Evolutionary conservation across 1,140 invertebrate species (phyloP), one percentile per base, ranked within the genome.

Genomic region (Lepidurus apus): DNA sequence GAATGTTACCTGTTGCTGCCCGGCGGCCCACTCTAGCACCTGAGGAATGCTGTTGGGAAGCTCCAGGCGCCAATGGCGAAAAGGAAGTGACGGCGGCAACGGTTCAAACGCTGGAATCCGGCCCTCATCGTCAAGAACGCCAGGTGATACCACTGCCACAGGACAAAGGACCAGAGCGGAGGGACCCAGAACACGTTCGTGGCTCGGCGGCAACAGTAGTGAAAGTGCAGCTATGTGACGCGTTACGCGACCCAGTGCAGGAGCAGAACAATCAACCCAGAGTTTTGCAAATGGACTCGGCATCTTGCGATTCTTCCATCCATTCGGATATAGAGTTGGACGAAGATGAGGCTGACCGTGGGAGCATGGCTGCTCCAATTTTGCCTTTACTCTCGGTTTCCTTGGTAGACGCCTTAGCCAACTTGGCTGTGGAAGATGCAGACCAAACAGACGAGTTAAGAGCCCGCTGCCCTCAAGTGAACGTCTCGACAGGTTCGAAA

Each of bases 41-140:
- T 65, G 53, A 65, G 53, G 53, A 65, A 65, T 65, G 53, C 53
- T 65, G 17, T n/a, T 7, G 53, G 53, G 7, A n/a, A 65, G 21
- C 17, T 21, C 17, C 13, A 65, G 21, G 17, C 17, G 53, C 53
- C 53, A 65, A 65, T 65, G 53, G 53, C 17, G 9, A 65, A 3
- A 65, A 65, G 53, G 53, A 65, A 65, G 53, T 65, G 53, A 21
- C 53, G 53, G 53, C 53, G 53, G 17, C 53, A 65, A 65, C 53
- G 17, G 17, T 65, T 65, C 53, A 65, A 65, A 65, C n/a, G 17
- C 53, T 21, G 17, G 8, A n/a, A 65, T 65, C 53, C 21, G 17
- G 17, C 53, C 17, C 6, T 65, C 53, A 13, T 65, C 53, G 17
- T 17, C 17, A 65, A 65, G 53, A 65, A 65, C 21, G 53, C 53